phyloP scores from a whole-genome alignment of 1,140 invertebrate genomes.

The Acromyrmex echinatior region DNA sequence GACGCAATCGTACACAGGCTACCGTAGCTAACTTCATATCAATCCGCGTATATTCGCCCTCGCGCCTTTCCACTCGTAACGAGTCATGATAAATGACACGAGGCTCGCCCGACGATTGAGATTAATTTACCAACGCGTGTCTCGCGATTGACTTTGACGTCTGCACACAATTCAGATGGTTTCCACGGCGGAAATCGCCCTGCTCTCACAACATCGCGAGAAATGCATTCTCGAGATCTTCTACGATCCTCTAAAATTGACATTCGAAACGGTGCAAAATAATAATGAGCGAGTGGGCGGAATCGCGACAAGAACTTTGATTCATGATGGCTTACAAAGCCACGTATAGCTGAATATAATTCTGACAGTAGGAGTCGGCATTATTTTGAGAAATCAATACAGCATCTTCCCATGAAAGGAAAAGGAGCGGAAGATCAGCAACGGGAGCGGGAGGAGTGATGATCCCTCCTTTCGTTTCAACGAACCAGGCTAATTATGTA shows the following conservation, averaged over 20 bases:
- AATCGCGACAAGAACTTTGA: not conserved
- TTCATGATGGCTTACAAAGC: not conserved
- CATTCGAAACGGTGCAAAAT: not conserved
- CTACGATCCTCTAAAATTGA: not conserved
- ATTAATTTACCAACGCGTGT: conserved; percentile 78
- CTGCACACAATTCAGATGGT: conserved; percentile 25
- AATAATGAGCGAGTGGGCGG: not conserved
- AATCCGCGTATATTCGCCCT: conserved; percentile 77
- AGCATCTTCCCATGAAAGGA: conserved; percentile 3
- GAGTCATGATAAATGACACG: conserved; percentile 81
- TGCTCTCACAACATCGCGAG: not conserved
- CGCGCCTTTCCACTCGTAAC: conserved; percentile 78
- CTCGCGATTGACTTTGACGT: conserved; percentile 62
- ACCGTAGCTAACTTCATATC: conserved; percentile 84
- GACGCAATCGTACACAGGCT: conserved; percentile 83
- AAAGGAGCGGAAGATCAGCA: conserved; percentile 40
- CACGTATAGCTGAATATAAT: not conserved
- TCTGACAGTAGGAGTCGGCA: not conserved
- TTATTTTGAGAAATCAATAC: conserved; percentile 69
- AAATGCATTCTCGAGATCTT: conserved; percentile 3
- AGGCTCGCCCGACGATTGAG: conserved; percentile 77
- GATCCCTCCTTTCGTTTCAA: conserved; percentile 38
- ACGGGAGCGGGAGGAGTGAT: conserved; percentile 10
- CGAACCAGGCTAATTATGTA: conserved; percentile 85
- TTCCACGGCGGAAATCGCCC: conserved; percentile 9